Conservation (phyloP, 2,888 invertebrate genomes). For the Hyalella azteca region DNA sequence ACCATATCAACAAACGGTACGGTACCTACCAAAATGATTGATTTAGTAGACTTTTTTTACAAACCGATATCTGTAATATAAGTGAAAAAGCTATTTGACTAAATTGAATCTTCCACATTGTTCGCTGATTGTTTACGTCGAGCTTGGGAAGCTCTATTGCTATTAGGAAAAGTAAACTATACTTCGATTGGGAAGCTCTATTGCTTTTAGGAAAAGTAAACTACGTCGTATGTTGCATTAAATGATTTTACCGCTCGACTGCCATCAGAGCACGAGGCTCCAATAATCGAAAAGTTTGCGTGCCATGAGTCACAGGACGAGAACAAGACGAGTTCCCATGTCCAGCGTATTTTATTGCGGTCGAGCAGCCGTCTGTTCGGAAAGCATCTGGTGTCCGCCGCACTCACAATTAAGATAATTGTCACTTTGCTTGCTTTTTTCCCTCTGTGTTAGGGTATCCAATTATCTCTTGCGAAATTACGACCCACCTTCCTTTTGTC, state of each 20-base stretch:
- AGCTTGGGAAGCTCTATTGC: neutral
- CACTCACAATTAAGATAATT: constrained; percentile 27
- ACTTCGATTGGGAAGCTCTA: neutral
- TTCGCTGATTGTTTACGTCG: neutral
- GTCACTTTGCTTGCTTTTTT: constrained; percentile 12
- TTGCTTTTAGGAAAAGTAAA: neutral
- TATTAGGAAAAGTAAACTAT: neutral
- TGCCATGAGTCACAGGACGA: neutral
- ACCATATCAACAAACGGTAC: too few relatives aligned
- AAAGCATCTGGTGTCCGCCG: neutral
- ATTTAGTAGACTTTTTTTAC: too few relatives aligned
- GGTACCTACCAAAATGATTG: too few relatives aligned
- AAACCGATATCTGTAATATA: too few relatives aligned
- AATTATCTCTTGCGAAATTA: constrained; percentile 10
- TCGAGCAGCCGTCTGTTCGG: neutral
- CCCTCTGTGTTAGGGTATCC: constrained; percentile 25
- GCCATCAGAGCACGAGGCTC: neutral
- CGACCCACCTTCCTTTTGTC: constrained; percentile 20
- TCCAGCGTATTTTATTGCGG: constrained; percentile 6
- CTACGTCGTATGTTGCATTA: neutral
- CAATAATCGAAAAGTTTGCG: neutral
- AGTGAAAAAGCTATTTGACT: too few relatives aligned
- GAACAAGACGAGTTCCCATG: neutral
- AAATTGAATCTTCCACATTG: too few relatives aligned
- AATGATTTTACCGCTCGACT: neutral